phyloP scores from a whole-genome alignment of 2,797 vertebrate genomes.

The Gallinago stenura region DNA sequence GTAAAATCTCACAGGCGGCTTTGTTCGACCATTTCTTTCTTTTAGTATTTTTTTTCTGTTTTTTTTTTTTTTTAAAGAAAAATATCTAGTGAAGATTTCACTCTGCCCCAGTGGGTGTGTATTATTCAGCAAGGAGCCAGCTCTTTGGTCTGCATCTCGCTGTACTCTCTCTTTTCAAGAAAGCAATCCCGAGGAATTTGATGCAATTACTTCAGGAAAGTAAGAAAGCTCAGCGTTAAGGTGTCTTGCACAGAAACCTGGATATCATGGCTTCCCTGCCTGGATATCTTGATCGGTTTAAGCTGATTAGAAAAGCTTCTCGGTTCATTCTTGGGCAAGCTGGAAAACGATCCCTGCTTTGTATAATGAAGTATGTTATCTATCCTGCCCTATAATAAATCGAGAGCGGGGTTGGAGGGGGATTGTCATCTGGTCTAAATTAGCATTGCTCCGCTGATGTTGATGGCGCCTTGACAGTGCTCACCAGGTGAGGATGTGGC shows the following conservation, averaged over 20 bases:
- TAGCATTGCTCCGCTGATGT: constrained; percentile 20
- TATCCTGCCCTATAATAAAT: constrained; percentile 51
- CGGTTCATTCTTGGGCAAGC: constrained; percentile 35
- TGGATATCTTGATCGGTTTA: constrained; percentile 42
- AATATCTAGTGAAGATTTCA: neutral
- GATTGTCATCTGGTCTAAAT: constrained; percentile 63
- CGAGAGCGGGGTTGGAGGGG: constrained; percentile 4
- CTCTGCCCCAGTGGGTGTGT: neutral
- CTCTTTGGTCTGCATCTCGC: neutral
- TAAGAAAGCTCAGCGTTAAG: neutral
- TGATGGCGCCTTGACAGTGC: constrained; percentile 2
- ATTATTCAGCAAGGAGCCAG: neutral
- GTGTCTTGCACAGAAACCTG: constrained; percentile 14
- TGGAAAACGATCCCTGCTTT: constrained; percentile 63
- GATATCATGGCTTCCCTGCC: neutral
- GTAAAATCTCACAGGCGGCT: neutral
- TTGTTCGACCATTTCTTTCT: neutral
- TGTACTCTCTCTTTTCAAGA: neutral
- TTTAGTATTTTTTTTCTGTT: neutral
- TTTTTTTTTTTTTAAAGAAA: neutral
- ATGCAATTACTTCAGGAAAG: neutral
- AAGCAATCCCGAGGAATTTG: neutral
- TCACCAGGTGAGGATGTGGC: constrained; percentile 67
- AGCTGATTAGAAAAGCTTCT: constrained; percentile 62
- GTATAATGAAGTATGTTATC: constrained; percentile 59